Conservation (phyloP, 2,888 invertebrate species). For the Amitus sp. region DNA sequence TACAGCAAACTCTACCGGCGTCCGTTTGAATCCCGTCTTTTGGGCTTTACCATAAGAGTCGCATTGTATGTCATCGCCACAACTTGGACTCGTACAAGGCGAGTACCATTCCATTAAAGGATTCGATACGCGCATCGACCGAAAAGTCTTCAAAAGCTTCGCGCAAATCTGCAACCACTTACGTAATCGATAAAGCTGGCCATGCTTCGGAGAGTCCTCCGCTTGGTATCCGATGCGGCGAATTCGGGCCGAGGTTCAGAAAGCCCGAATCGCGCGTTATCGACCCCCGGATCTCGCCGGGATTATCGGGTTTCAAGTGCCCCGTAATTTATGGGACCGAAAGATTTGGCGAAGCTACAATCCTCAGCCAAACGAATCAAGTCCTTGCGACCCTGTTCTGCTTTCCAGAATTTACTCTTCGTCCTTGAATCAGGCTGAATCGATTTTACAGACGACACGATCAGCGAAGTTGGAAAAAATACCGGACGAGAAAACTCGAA, state of each 20-base stretch:
- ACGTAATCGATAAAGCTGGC: constrained; percentile 18
- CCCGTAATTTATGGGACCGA: constrained; percentile 37
- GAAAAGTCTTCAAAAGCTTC: constrained; percentile 23
- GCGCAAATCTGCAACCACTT: constrained; percentile 27
- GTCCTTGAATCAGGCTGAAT: constrained; percentile 23
- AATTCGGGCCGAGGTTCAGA: constrained; percentile 22
- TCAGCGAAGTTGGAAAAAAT: constrained; percentile 24
- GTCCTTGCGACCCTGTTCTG: background rate
- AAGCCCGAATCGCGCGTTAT: constrained; percentile 18
- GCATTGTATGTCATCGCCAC: constrained; percentile 10
- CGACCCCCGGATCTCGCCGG: constrained; percentile 7
- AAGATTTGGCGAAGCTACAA: constrained; percentile 31
- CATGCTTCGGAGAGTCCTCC: background rate
- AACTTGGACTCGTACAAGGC: constrained; percentile 16
- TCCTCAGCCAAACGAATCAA: background rate
- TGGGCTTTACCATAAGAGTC: constrained; percentile 14
- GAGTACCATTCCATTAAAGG: constrained; percentile 21
- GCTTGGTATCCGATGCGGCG: background rate
- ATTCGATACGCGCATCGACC: constrained; percentile 14
- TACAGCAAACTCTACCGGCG: too few species aligned
- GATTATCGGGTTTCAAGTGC: constrained; percentile 29
- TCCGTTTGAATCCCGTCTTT: background rate
- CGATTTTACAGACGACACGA: constrained; percentile 24
- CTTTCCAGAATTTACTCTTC: constrained; percentile 2
- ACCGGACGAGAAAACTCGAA: constrained; percentile 22